Evolutionary conservation across 37 sponge, comb jelly and placozoan genomes (phyloP).

Genomic region (Aphrocallistes beatrix): DNA sequence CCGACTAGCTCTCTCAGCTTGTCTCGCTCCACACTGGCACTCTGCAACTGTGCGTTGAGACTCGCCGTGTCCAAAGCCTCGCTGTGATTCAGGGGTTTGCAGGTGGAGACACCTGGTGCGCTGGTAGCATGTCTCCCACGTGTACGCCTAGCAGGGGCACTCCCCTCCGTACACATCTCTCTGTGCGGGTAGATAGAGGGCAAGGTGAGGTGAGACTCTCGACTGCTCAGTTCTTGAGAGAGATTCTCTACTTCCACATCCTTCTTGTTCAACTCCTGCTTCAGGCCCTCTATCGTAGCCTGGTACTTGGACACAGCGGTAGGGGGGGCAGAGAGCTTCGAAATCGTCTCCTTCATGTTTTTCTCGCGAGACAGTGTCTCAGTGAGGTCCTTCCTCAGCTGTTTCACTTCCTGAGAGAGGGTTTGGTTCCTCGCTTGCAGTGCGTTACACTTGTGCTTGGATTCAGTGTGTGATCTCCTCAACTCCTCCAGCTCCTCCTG

Average conservation of each 20-base stretch:
- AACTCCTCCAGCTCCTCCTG: slow-evolving; percentile 32
- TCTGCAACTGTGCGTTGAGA: neutral
- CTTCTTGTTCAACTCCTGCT: neutral
- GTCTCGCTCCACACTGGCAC: slow-evolving; percentile 7
- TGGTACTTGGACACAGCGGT: neutral
- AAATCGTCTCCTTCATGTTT: neutral
- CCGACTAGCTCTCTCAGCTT: neutral
- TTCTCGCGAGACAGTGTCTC: neutral
- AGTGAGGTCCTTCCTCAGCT: slow-evolving; percentile 13
- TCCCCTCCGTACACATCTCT: no score
- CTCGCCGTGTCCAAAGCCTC: neutral
- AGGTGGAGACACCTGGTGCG: neutral
- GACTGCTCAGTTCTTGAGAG: neutral
- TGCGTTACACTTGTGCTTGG: slow-evolving; percentile 37
- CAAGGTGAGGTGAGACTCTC: neutral
- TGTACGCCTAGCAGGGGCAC: neutral
- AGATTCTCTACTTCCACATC: neutral
- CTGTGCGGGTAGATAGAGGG: neutral
- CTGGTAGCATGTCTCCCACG: neutral
- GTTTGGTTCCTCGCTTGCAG: slow-evolving; percentile 55
- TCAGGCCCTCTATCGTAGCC: neutral
- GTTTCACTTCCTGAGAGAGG: slow-evolving; percentile 38
- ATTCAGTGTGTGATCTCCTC: slow-evolving; percentile 19
- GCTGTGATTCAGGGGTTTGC: neutral
- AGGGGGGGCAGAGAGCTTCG: neutral